These are phyloP conservation scores for Embidobia sp. DNA, from an alignment of 2,888 invertebrate species.

Conservation along the genomic window DNA sequence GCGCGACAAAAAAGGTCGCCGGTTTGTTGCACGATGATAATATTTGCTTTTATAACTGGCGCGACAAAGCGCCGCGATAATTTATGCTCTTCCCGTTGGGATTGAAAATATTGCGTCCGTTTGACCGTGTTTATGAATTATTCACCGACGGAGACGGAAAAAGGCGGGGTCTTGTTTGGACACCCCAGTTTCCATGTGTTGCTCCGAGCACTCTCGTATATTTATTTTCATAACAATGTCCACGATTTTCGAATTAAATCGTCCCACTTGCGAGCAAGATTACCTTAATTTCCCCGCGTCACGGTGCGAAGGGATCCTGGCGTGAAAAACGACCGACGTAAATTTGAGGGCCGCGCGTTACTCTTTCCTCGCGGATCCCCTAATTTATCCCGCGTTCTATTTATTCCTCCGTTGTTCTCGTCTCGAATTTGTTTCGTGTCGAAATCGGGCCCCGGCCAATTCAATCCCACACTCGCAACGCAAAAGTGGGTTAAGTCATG, in stretches of 20 bases:
- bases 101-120: slow-evolving; percentile 29
- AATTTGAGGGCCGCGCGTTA: slow-evolving; percentile 35
- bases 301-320: slow-evolving; percentile 38
- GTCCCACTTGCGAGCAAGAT: slow-evolving; percentile 14
- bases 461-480: not conserved
- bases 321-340: slow-evolving; percentile 47
- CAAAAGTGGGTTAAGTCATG: slow-evolving; percentile 30
- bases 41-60: slow-evolving; percentile 37
- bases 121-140: slow-evolving; percentile 50
- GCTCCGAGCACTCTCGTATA: slow-evolving; percentile 16
- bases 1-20: not conserved
- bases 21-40: not conserved
- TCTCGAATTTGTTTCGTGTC: slow-evolving; percentile 6
- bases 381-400: slow-evolving; percentile 49
- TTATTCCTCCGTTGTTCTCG: slow-evolving; percentile 31
- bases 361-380: slow-evolving; percentile 32
- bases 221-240: slow-evolving; percentile 61
- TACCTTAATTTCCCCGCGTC: slow-evolving; percentile 22
- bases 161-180: slow-evolving; percentile 44
- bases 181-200: slow-evolving; percentile 32
- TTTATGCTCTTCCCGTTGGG: slow-evolving; percentile 17
- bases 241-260: slow-evolving; percentile 51
- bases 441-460: slow-evolving; percentile 28
- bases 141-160: slow-evolving; percentile 21
- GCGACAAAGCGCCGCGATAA: slow-evolving; percentile 23